These are phyloP conservation scores for Cephalotes varians DNA, from an alignment of 2,888 invertebrate species.

Conservation along the genomic window DNA sequence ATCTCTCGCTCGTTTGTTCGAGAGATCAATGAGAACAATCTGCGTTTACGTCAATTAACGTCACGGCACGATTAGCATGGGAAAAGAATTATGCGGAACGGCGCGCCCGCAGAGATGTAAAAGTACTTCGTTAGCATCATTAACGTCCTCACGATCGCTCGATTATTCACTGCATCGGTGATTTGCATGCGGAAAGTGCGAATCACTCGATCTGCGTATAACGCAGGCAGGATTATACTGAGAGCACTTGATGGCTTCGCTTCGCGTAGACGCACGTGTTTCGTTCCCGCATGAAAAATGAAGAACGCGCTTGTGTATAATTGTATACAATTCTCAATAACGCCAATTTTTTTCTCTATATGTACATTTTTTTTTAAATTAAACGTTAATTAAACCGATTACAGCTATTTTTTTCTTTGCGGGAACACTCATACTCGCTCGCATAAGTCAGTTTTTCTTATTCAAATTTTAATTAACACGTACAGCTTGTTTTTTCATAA, in stretches of 20 bases:
- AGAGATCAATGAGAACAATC: neutral
- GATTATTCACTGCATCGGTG: neutral
- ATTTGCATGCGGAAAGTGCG: constrained; percentile 16
- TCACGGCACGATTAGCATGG: neutral
- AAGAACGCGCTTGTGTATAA: neutral
- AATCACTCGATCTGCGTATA: neutral
- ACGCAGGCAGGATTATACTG: neutral
- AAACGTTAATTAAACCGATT: too few species aligned
- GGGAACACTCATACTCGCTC: neutral
- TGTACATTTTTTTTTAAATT: neutral
- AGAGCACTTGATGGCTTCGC: neutral
- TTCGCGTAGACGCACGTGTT: neutral
- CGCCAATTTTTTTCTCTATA: neutral
- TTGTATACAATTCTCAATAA: neutral
- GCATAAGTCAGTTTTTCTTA: neutral
- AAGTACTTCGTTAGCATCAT: neutral
- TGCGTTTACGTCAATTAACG: neutral
- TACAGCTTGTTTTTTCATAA: neutral
- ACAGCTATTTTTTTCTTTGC: neutral
- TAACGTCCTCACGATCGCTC: neutral
- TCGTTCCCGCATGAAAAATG: neutral
- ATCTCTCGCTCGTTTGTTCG: neutral
- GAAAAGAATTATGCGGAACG: neutral
- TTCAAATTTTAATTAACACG: neutral
- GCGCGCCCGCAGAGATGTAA: too few species aligned